Evolutionary conservation across 2,888 invertebrate species (phyloP).

Genomic region (Stegana nigrithorax): DNA sequence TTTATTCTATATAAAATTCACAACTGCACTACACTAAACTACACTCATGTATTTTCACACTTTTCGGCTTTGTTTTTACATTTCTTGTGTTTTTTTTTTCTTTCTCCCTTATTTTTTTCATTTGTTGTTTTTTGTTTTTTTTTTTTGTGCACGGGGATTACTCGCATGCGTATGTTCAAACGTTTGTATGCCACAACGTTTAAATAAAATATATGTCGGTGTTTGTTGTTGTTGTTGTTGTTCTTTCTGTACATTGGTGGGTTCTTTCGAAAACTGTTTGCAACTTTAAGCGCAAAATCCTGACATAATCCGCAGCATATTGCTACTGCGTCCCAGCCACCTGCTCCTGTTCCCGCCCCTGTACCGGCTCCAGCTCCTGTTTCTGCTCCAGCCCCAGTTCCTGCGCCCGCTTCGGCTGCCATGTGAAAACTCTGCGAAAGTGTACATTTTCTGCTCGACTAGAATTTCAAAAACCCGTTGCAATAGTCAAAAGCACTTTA

Average conservation of each 20-base stretch:
- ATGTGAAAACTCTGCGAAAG: constrained; percentile 37
- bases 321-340: constrained; percentile 50
- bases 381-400: constrained; percentile 1
- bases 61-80: too few species aligned
- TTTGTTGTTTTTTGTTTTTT: too few species aligned
- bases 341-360: background rate
- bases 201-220: constrained; percentile 12
- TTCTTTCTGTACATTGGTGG: constrained; percentile 25
- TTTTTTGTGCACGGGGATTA: background rate
- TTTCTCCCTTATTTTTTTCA: too few species aligned
- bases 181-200: background rate
- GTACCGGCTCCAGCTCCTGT: constrained; percentile 1
- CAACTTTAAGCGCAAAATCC: constrained; percentile 60
- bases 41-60: too few species aligned
- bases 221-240: background rate
- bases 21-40: too few species aligned
- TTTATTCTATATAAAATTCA: too few species aligned
- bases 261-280: constrained; percentile 54
- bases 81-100: too few species aligned
- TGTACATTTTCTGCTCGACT: constrained; percentile 59
- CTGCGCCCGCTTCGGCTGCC: background rate
- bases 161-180: background rate
- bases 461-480: constrained; percentile 52
- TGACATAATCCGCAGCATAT: constrained; percentile 56
- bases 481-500: constrained; percentile 58